These are phyloP conservation scores for Tenthredo mesomela DNA, from an alignment of 2,888 invertebrate species.

Conservation along the genomic window DNA sequence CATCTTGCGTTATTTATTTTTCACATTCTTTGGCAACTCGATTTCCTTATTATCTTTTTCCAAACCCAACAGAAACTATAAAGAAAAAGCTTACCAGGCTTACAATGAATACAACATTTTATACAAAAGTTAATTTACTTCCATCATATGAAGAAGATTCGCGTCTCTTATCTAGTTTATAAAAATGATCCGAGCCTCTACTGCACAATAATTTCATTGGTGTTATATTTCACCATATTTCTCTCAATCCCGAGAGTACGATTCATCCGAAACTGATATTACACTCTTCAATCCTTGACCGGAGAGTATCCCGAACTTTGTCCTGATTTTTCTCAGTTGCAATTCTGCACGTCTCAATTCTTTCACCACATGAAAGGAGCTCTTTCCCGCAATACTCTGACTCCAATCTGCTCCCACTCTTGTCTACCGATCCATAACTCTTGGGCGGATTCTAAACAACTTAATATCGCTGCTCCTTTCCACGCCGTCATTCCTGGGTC, in stretches of 20 bases:
- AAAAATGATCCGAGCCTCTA: neutral
- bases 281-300: neutral
- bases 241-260: neutral
- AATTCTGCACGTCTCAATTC: neutral
- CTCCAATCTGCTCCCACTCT: conserved; percentile 93
- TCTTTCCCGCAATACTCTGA: conserved; percentile 92
- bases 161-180: neutral
- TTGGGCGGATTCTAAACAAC: conserved; percentile 94
- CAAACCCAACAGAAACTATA: neutral
- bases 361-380: conserved; percentile 93
- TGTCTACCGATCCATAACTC: conserved; percentile 93
- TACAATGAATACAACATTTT: conserved; percentile 25
- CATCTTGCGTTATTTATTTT: conserved; percentile 30
- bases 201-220: neutral
- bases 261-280: neutral
- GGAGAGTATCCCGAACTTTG: neutral
- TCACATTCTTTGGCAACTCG: neutral
- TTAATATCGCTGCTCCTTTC: conserved; percentile 97
- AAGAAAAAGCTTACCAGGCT: neutral
- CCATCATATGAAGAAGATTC: neutral
- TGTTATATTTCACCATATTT: neutral
- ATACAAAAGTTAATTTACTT: neutral
- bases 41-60: neutral
- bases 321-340: neutral
- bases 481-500: conserved; percentile 94